These are phyloP conservation scores for Lacanobia oleracea DNA, from an alignment of 2,888 invertebrate genomes.

Conservation along the genomic window DNA sequence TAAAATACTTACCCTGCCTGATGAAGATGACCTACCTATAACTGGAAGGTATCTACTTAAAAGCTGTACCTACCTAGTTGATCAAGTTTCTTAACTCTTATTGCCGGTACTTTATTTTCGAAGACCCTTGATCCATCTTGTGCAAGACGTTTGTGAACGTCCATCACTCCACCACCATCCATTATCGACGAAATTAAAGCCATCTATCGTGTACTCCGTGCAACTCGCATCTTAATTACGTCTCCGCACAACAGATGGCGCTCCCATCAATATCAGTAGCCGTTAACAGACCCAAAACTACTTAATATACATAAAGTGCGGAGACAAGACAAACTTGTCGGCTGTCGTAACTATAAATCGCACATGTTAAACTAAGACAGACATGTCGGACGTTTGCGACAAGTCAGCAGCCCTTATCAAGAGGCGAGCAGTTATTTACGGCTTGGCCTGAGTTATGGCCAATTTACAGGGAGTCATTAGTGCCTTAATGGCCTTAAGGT, in stretches of 20 bases:
- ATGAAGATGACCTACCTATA: too few relatives aligned
- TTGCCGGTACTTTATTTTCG: too few relatives aligned
- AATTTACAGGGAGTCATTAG: slow-evolving; percentile 90
- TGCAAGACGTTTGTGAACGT: not conserved
- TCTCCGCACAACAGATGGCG: slow-evolving; percentile 64
- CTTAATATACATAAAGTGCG: slow-evolving; percentile 67
- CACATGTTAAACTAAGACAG: slow-evolving; percentile 88
- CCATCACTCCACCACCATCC: slow-evolving; percentile 33
- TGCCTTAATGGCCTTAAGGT: slow-evolving; percentile 89
- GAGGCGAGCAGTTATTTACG: slow-evolving; percentile 86
- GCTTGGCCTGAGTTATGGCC: slow-evolving; percentile 88
- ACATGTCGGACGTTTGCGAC: slow-evolving; percentile 85
- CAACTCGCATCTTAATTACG: slow-evolving; percentile 63
- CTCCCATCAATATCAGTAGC: slow-evolving; percentile 62
- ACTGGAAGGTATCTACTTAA: too few relatives aligned
- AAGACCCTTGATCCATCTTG: slow-evolving; percentile 1
- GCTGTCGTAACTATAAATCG: slow-evolving; percentile 80
- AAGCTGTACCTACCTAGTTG: too few relatives aligned
- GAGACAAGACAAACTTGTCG: slow-evolving; percentile 60
- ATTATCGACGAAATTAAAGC: slow-evolving; percentile 59
- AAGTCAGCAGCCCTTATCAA: slow-evolving; percentile 90
- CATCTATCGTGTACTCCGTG: slow-evolving; percentile 57
- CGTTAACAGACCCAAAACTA: slow-evolving; percentile 67
- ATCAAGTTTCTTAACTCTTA: not conserved
- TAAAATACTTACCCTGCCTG: too few relatives aligned